phyloP scores from a whole-genome alignment of 2,797 vertebrate species.

The Artibeus lituratus region DNA sequence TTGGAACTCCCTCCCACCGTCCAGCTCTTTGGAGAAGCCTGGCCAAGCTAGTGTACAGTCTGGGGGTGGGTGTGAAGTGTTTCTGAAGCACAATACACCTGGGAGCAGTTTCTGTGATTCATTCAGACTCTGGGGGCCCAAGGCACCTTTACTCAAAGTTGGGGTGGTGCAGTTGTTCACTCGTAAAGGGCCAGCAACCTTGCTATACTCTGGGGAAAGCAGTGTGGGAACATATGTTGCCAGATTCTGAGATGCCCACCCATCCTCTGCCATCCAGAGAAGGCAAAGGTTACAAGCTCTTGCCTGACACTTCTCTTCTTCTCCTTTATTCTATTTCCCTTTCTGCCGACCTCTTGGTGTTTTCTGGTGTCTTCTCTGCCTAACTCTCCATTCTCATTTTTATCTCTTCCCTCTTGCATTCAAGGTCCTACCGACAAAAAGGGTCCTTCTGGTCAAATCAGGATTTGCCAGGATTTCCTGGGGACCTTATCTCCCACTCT shows the following conservation, averaged over 20 bases:
- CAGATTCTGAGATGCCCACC: neutral
- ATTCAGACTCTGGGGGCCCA: too few species aligned
- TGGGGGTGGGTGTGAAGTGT: neutral
- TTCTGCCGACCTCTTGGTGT: neutral
- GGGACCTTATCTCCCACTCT: neutral
- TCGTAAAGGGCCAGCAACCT: neutral
- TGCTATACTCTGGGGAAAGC: neutral
- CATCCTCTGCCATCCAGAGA: neutral
- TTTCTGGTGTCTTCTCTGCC: neutral
- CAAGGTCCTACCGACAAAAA: neutral
- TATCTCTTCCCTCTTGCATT: neutral
- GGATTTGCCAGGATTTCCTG: neutral
- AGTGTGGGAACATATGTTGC: neutral
- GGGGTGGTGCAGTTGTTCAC: neutral
- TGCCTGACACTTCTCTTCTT: neutral
- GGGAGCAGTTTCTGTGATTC: neutral
- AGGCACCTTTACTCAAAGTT: neutral
- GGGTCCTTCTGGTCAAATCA: neutral
- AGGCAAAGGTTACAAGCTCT: neutral
- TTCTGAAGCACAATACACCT: neutral
- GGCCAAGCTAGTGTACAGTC: neutral
- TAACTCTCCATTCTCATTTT: neutral
- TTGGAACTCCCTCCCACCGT: fast-evolving
- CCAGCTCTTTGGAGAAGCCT: neutral
- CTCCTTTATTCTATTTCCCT: neutral